Conservation (phyloP, 2,888 invertebrate species). For the Patella pellucida region DNA sequence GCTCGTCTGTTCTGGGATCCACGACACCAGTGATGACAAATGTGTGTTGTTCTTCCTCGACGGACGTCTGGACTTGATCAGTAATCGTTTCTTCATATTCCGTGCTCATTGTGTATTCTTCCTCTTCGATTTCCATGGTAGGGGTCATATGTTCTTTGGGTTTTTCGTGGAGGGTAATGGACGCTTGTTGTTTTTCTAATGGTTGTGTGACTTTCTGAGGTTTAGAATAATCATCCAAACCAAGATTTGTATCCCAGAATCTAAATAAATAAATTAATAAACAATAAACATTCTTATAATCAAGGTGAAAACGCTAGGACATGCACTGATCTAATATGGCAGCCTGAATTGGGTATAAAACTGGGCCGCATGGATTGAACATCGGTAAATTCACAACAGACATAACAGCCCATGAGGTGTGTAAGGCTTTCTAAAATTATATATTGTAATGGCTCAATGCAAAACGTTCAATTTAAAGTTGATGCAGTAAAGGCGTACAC, state of each 20-base stretch:
- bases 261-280: conserved; percentile 34
- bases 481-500: too few relatives aligned
- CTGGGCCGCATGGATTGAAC: too few relatives aligned
- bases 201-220: background rate
- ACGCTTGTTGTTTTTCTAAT: conserved; percentile 32
- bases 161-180: conserved; percentile 52
- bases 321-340: background rate
- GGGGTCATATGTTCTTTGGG: conserved; percentile 40
- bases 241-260: conserved; percentile 60
- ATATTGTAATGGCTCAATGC: too few relatives aligned
- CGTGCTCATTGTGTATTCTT: conserved; percentile 28
- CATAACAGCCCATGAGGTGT: too few relatives aligned
- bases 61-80: conserved; percentile 54
- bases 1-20: conserved; percentile 46
- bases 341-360: background rate
- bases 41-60: conserved; percentile 64
- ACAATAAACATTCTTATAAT: background rate
- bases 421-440: too few relatives aligned
- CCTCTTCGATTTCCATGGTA: conserved; percentile 30
- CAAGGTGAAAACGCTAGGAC: background rate
- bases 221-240: conserved; percentile 35
- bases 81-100: conserved; percentile 41
- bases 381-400: too few relatives aligned
- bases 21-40: conserved; percentile 57
- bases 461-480: too few relatives aligned